Conservation (phyloP, 1,140 invertebrate genomes). For the Acyrthosiphon pisum region DNA sequence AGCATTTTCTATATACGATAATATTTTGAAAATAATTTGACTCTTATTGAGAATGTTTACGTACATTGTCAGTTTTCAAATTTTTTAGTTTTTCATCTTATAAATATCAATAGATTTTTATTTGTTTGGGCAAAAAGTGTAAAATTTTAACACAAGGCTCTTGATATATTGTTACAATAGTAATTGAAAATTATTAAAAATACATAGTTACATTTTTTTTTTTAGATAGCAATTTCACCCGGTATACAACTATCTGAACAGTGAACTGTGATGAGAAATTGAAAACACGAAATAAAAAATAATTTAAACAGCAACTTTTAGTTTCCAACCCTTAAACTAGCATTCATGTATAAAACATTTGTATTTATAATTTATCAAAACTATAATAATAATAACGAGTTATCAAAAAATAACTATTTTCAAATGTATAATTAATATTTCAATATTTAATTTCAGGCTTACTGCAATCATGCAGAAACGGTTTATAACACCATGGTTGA, state of each 20-base stretch:
- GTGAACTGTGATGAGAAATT: not conserved
- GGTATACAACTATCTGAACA: not conserved
- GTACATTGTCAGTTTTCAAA: too few relatives aligned
- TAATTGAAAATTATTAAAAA: too few relatives aligned
- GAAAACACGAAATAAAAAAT: not conserved
- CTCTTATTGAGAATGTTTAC: too few relatives aligned
- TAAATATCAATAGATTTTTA: too few relatives aligned
- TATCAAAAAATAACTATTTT: not conserved
- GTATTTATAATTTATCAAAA: not conserved
- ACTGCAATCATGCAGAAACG: constrained; percentile 64
- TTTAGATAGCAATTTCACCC: too few relatives aligned
- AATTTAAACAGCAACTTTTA: not conserved
- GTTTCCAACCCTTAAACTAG: not conserved
- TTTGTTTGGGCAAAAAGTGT: too few relatives aligned
- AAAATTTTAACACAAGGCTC: too few relatives aligned
- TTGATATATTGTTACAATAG: too few relatives aligned
- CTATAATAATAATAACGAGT: not conserved
- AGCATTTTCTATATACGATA: too few relatives aligned
- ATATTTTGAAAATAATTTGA: too few relatives aligned
- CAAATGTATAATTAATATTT: not conserved
- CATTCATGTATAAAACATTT: not conserved
- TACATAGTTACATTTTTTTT: too few relatives aligned
- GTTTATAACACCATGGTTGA: constrained; percentile 69
- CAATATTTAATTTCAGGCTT: constrained; percentile 61
- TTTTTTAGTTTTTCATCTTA: too few relatives aligned